phyloP scores from a whole-genome alignment of 2,113 vertebrate genomes.

The Lophura nycthemera region DNA sequence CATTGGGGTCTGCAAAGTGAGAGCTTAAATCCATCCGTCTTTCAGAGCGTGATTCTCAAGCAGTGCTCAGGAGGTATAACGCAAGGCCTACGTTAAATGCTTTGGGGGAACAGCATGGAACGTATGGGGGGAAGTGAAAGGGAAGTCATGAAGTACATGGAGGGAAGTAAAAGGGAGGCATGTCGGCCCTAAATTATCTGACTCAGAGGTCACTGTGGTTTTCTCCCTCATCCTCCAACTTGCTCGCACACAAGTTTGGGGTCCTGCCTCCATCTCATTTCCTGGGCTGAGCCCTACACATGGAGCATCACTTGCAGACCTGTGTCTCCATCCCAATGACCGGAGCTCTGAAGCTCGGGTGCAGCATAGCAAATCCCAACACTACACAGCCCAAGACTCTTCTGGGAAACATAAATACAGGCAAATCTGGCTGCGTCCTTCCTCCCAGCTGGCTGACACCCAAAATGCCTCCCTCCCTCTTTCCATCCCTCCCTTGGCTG shows the following conservation, averaged over 20 bases:
- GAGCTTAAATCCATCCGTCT: background rate
- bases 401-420: background rate
- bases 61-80: fast-evolving
- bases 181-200: background rate
- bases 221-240: background rate
- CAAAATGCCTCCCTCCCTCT: background rate
- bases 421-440: background rate
- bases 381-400: fast-evolving
- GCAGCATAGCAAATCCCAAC: background rate
- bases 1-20: background rate
- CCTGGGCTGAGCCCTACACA: fast-evolving
- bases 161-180: background rate
- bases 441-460: background rate
- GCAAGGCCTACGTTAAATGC: background rate
- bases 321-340: fast-evolving
- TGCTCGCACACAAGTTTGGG: background rate
- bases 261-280: fast-evolving
- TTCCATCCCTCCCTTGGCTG: background rate
- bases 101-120: background rate
- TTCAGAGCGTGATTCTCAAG: background rate
- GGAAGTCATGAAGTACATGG: background rate
- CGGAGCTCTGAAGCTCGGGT: background rate
- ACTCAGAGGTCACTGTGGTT: background rate
- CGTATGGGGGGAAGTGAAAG: background rate
- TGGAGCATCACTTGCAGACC: background rate